These are phyloP conservation scores for Abrostola tripartita DNA, from an alignment of 2,888 invertebrate species.

Conservation along the genomic window DNA sequence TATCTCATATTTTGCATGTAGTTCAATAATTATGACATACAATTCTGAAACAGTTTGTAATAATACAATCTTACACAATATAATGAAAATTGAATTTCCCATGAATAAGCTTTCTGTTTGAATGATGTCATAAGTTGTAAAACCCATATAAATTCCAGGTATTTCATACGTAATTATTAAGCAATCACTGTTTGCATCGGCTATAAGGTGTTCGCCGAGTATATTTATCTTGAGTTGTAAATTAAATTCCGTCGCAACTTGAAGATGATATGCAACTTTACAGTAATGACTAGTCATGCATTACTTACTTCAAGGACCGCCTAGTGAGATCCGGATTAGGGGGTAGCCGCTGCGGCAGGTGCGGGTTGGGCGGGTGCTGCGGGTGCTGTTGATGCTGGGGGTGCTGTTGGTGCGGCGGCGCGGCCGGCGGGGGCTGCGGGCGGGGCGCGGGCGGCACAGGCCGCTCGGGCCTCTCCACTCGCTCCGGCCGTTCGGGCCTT, in stretches of 20 bases:
- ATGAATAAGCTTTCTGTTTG: constrained; percentile 27
- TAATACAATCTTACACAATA: background rate
- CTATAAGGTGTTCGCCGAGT: background rate
- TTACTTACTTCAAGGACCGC: constrained; percentile 91
- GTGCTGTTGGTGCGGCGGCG: constrained; percentile 58
- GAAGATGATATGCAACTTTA: background rate
- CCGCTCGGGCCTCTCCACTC: constrained; percentile 60
- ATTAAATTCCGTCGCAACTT: too few species aligned
- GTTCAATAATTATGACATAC: background rate
- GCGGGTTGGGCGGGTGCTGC: constrained; percentile 73
- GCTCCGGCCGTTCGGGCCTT: constrained; percentile 63
- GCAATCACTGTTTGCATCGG: constrained; percentile 21
- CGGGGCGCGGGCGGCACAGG: constrained; percentile 58
- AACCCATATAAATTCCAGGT: constrained; percentile 43
- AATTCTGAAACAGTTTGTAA: background rate
- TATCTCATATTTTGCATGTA: background rate
- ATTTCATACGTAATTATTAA: constrained; percentile 33
- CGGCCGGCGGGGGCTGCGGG: constrained; percentile 59
- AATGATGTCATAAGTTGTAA: constrained; percentile 31
- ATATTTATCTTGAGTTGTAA: too few species aligned
- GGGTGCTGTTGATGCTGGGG: constrained; percentile 61
- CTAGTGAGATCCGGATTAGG: constrained; percentile 91
- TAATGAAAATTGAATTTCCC: constrained; percentile 16
- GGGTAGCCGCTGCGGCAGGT: constrained; percentile 83
- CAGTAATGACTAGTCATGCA: constrained; percentile 15